These are phyloP conservation scores for Cassiopea andromeda DNA, from an alignment of 30 jellyfish, hydroid and myxozoan species.

Conservation along the genomic window DNA sequence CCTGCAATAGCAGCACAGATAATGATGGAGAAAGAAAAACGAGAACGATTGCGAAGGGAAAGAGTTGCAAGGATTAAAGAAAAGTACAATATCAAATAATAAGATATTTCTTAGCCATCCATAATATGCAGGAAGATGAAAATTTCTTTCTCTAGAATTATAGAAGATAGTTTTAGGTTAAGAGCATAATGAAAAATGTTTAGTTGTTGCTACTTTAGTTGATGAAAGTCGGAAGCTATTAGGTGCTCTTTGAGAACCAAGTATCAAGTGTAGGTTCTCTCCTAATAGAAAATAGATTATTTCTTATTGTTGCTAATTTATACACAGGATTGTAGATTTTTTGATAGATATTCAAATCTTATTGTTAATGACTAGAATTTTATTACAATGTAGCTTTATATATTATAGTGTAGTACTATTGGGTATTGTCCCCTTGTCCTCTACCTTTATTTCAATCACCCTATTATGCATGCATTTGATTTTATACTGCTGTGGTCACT, in stretches of 20 bases:
- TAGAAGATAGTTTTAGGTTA: background rate
- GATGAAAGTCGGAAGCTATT: background rate
- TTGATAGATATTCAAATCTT: too few species aligned
- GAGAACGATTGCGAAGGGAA: constrained; percentile 27
- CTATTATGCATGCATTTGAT: too few species aligned
- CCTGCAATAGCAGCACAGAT: constrained; percentile 44
- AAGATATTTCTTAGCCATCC: background rate
- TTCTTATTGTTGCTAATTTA: too few species aligned
- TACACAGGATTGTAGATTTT: too few species aligned
- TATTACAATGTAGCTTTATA: too few species aligned
- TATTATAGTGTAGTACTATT: too few species aligned
- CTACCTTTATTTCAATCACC: too few species aligned
- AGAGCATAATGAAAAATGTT: background rate
- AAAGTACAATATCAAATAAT: constrained; percentile 35
- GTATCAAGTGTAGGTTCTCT: background rate
- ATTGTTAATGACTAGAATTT: too few species aligned
- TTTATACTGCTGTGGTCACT: too few species aligned
- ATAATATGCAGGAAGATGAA: background rate
- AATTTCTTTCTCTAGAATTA: background rate
- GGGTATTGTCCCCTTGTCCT: too few species aligned
- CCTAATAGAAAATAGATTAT: too few species aligned
- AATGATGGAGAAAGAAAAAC: constrained; percentile 35
- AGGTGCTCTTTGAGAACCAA: background rate
- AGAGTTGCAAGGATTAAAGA: constrained; percentile 42
- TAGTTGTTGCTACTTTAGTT: background rate